A percentile compares a stretch with the other conserved stretches of the same genome.
Conservation (phyloP, 2,888 invertebrate genomes). For the Scotopteryx bipunctaria region DNA sequence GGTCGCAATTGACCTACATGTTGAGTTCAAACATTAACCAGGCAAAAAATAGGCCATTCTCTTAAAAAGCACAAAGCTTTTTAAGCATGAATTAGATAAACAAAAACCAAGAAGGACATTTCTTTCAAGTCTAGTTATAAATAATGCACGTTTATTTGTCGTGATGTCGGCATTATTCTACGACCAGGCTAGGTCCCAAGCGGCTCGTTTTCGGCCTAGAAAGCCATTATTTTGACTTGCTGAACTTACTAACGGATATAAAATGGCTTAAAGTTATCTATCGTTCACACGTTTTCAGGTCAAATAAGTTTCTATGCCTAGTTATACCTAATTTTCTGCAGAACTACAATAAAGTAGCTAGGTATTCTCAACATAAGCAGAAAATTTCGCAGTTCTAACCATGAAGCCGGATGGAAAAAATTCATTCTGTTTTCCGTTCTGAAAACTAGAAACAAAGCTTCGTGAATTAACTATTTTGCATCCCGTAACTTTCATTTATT, state of each 20-base stretch:
- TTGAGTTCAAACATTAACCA: not conserved
- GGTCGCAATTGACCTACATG: no score
- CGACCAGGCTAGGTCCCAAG: slow-evolving; percentile 34
- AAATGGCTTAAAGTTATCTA: no score
- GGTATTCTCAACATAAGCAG: not conserved
- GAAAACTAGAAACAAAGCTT: slow-evolving; percentile 18
- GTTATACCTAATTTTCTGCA: not conserved
- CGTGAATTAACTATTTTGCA: slow-evolving; percentile 23
- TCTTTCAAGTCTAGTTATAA: slow-evolving; percentile 20
- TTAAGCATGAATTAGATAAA: no score
- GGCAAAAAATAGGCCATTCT: not conserved
- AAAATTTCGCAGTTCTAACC: not conserved
- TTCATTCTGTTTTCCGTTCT: slow-evolving; percentile 7
- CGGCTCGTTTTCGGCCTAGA: slow-evolving; percentile 28
- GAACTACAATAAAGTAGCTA: not conserved
- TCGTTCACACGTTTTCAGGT: no score
- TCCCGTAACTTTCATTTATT: slow-evolving; percentile 20
- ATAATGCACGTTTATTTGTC: slow-evolving; percentile 46
- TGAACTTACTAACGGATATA: slow-evolving; percentile 17
- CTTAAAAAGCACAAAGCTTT: no score
- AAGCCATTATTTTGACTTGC: slow-evolving; percentile 33
- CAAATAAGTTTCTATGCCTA: no score
- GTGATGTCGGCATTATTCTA: slow-evolving; percentile 40
- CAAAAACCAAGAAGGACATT: not conserved
- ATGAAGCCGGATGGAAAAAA: not conserved